phyloP scores from a whole-genome alignment of 2,888 invertebrate genomes.

The Mimas tiliae region DNA sequence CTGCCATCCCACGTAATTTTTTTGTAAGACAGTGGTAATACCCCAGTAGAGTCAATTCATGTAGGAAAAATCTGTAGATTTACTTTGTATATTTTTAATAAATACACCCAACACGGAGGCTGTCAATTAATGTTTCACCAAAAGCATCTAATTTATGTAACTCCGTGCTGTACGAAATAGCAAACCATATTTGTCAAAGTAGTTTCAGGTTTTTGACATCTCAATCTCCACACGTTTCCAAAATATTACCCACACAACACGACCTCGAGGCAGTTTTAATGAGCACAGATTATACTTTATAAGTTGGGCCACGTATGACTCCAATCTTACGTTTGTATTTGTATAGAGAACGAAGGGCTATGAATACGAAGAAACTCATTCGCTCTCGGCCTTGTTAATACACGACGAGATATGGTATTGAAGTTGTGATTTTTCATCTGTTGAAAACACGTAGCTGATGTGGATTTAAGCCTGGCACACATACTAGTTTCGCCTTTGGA shows the following conservation, averaged over 20 bases:
- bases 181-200: not conserved
- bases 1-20: too few species aligned
- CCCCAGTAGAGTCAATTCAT: too few species aligned
- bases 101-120: too few species aligned
- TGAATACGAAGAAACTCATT: conserved; percentile 21
- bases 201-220: not conserved
- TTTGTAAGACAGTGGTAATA: too few species aligned
- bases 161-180: not conserved
- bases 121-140: not conserved
- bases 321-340: conserved; percentile 19
- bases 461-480: conserved; percentile 7
- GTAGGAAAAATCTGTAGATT: too few species aligned
- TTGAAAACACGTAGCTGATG: conserved; percentile 10
- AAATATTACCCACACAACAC: conserved; percentile 18
- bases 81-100: too few species aligned
- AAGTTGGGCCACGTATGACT: conserved; percentile 14
- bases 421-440: conserved; percentile 24
- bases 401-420: conserved; percentile 23
- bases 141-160: not conserved
- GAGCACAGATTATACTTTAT: conserved; percentile 14
- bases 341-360: conserved; percentile 12
- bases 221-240: conserved; percentile 5
- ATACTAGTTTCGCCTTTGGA: not conserved
- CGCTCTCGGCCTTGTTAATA: conserved; percentile 24
- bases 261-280: conserved; percentile 18